phyloP scores from a whole-genome alignment of 1,140 invertebrate species.

The Panulirus ornatus region DNA sequence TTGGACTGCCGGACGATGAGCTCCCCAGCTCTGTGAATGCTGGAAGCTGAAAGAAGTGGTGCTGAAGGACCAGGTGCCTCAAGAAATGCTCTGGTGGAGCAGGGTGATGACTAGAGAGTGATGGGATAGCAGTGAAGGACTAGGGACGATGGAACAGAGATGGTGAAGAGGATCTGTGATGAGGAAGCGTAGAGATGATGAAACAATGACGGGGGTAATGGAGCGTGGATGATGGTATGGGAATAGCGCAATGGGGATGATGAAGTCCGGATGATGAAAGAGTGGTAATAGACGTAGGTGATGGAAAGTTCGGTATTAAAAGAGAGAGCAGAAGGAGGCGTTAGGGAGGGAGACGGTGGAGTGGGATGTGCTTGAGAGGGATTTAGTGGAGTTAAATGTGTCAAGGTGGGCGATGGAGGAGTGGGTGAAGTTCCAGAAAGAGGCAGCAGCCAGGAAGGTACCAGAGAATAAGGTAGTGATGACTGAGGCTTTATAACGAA shows the following conservation, averaged over 20 bases:
- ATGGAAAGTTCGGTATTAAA: neutral
- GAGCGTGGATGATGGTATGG: neutral
- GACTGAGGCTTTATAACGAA: too few species aligned
- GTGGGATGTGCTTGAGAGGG: neutral
- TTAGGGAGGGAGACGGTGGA: neutral
- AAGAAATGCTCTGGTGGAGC: too few species aligned
- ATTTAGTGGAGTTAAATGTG: too few species aligned
- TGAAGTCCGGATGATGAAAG: neutral
- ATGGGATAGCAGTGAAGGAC: neutral
- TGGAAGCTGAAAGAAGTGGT: too few species aligned
- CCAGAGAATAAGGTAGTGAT: too few species aligned
- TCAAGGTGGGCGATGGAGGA: too few species aligned
- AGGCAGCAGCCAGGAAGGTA: too few species aligned
- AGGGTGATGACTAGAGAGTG: neutral
- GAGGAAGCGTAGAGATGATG: neutral
- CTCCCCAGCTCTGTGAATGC: too few species aligned
- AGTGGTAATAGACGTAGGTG: neutral
- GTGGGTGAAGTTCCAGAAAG: too few species aligned
- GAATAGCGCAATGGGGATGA: neutral
- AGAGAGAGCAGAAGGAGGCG: neutral
- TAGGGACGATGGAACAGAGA: neutral
- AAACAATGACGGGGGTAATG: neutral
- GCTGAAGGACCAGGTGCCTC: too few species aligned
- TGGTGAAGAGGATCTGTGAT: neutral
- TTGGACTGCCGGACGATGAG: too few species aligned